A percentile compares a stretch with the other conserved stretches of the same genome.
phyloP scores from a whole-genome alignment of 2,797 vertebrate species.

The Babyrousa celebensis region DNA sequence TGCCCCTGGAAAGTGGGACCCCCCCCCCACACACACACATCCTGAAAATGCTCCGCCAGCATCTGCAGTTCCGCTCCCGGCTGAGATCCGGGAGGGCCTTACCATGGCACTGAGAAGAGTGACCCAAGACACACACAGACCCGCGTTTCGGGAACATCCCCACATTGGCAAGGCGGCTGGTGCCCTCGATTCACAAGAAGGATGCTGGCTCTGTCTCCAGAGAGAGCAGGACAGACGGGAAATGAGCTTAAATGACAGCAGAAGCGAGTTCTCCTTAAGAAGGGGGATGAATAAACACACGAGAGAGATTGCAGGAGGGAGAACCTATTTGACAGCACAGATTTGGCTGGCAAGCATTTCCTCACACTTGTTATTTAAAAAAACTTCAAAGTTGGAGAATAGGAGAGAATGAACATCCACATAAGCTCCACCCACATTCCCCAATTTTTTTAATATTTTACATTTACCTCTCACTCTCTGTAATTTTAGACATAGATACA shows the following conservation, averaged over 20 bases:
- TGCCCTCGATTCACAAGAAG: background rate
- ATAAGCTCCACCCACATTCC: background rate
- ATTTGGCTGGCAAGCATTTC: background rate
- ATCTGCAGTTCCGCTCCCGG: background rate
- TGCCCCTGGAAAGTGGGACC: background rate
- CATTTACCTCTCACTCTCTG: background rate
- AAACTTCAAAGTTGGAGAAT: background rate
- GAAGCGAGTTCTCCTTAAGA: background rate
- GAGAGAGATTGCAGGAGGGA: background rate
- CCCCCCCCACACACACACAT: rapidly evolving
- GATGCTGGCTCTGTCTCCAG: background rate
- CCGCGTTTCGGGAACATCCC: background rate
- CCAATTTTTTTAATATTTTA: background rate
- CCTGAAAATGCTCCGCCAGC: background rate
- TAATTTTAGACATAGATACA: background rate
- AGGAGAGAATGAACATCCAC: background rate
- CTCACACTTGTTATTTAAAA: background rate
- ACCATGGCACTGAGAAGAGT: background rate
- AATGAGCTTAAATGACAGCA: background rate
- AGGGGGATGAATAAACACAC: background rate
- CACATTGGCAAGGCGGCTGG: background rate
- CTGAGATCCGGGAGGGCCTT: background rate
- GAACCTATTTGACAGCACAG: background rate
- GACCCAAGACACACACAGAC: background rate
- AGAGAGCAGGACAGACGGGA: background rate